Evolutionary conservation across 2,888 invertebrate species (phyloP).

Genomic region (Dryobotodes eremita): DNA sequence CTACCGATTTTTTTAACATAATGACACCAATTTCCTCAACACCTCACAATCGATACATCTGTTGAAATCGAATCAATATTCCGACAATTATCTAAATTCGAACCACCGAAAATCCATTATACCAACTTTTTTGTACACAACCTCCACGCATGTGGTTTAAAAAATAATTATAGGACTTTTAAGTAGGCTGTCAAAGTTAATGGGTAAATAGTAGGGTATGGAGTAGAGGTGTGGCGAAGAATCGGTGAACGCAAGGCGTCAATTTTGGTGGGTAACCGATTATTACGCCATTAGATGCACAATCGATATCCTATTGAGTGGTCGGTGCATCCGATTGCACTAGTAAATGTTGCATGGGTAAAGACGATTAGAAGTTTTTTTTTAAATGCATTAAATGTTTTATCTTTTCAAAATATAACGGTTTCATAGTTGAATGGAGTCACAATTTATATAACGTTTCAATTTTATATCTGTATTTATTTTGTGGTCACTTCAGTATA

Average conservation of each 20-base stretch:
- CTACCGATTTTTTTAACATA: conserved; percentile 55
- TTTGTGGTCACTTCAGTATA: no score
- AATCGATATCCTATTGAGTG: conserved; percentile 88
- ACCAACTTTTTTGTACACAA: conserved; percentile 77
- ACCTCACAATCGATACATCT: conserved; percentile 72
- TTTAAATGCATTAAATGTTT: conserved; percentile 23
- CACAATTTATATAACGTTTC: no score
- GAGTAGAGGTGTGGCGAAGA: conserved; percentile 77
- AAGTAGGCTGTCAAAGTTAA: conserved; percentile 89
- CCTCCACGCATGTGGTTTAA: conserved; percentile 81
- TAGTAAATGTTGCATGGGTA: conserved; percentile 13
- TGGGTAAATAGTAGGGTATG: conserved; percentile 89
- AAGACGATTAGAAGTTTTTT: conserved; percentile 10
- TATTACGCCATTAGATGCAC: conserved; percentile 88
- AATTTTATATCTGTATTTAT: no score
- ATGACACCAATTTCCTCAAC: conserved; percentile 71
- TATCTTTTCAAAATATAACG: conserved; percentile 4
- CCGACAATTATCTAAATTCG: conserved; percentile 81
- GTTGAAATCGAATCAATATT: conserved; percentile 81
- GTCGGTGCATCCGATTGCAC: conserved; percentile 57
- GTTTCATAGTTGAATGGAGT: not conserved
- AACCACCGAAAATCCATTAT: conserved; percentile 85
- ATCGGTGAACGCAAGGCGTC: conserved; percentile 84
- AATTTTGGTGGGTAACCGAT: conserved; percentile 86
- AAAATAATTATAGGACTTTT: conserved; percentile 88